Percentiles rank a stretch among this genome's conserved stretches.
phyloP scores from a whole-genome alignment of 2,797 vertebrate genomes.

The Melanotaenia nigrans region DNA sequence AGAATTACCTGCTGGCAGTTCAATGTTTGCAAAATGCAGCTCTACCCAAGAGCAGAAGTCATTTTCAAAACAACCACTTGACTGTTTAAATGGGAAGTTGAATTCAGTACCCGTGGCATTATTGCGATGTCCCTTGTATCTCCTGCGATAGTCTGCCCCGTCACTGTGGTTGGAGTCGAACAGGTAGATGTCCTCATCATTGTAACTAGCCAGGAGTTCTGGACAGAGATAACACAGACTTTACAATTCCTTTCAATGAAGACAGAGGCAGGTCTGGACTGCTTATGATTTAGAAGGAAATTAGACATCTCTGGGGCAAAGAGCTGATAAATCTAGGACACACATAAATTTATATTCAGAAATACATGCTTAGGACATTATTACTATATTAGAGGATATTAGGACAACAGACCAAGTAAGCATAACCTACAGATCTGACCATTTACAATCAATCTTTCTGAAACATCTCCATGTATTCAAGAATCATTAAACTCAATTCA shows the following conservation, averaged over 20 bases:
- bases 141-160: constrained; percentile 89
- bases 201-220: constrained; percentile 96
- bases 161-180: constrained; percentile 95
- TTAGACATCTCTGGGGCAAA: not conserved
- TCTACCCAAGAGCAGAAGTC: not conserved
- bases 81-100: not conserved
- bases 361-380: not conserved
- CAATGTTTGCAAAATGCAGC: not conserved
- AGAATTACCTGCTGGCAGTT: not conserved
- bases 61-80: not conserved
- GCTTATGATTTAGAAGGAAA: not conserved
- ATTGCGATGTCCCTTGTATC: constrained; percentile 96
- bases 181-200: constrained; percentile 97
- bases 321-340: not conserved
- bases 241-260: not conserved
- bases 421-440: constrained; percentile 1
- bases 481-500: not conserved
- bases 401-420: constrained; percentile 6
- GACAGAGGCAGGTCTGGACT: not conserved
- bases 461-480: not conserved
- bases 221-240: constrained; percentile 26
- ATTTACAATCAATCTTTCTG: constrained; percentile 11
- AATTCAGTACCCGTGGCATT: constrained; percentile 89
- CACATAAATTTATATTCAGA: constrained; percentile 5
- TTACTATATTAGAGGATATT: not conserved